Evolutionary conservation across 1,140 invertebrate genomes (phyloP).

Genomic region (Drosophila ironensis): DNA sequence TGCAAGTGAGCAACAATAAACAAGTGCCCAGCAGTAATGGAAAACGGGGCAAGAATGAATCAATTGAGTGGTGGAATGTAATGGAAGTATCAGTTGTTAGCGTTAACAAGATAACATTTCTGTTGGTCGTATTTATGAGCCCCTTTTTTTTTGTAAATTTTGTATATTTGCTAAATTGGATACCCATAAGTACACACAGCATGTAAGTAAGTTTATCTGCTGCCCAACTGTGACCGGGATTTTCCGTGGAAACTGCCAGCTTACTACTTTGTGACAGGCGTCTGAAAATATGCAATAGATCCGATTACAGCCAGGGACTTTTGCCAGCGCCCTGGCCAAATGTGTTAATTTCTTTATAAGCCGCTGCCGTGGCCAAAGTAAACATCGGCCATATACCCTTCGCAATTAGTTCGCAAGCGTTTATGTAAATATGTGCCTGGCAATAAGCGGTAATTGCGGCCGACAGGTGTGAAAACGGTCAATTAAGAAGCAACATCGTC

Average conservation of each 20-base stretch:
- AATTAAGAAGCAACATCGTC: background rate
- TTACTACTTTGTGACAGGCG: conserved; percentile 20
- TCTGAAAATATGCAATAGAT: conserved; percentile 57
- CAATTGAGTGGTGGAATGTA: conserved; percentile 46
- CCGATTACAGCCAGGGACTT: conserved; percentile 36
- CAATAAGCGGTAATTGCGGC: conserved; percentile 48
- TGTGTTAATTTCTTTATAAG: conserved; percentile 66
- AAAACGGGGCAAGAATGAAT: conserved; percentile 40
- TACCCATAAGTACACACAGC: background rate
- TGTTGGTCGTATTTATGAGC: conserved; percentile 13
- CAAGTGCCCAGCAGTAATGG: conserved; percentile 30
- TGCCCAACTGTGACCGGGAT: background rate
- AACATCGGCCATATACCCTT: conserved; percentile 23
- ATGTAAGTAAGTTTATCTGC: conserved; percentile 41
- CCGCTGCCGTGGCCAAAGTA: conserved; percentile 21
- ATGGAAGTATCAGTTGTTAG: conserved; percentile 48
- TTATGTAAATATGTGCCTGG: conserved; percentile 36
- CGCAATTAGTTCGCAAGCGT: conserved; percentile 41
- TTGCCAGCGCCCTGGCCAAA: conserved; percentile 35
- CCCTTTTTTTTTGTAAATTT: no score
- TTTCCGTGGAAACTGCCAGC: conserved; percentile 26
- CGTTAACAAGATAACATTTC: conserved; percentile 19
- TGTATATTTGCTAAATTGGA: no score
- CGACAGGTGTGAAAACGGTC: conserved; percentile 34
- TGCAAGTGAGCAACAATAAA: conserved; percentile 41